Conservation (phyloP, 1,140 invertebrate species). For the Cotesia typhae region DNA sequence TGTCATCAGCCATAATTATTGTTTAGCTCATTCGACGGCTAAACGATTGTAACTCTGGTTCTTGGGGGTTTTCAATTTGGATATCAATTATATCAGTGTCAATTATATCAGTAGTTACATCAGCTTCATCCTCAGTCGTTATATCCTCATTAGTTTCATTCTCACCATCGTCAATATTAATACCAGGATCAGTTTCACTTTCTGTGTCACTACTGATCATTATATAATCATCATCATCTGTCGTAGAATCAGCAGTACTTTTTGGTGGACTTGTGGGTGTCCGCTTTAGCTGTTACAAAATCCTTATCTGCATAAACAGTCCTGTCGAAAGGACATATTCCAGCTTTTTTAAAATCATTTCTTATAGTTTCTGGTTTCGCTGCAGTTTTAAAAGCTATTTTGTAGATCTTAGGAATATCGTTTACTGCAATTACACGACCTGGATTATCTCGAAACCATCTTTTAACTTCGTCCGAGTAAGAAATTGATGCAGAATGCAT, state of each 20-base stretch:
- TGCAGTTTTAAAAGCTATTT: background rate
- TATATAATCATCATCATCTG: background rate
- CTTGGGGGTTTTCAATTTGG: no score
- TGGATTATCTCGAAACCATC: background rate
- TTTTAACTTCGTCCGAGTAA: no score
- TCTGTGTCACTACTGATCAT: background rate
- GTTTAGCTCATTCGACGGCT: no score
- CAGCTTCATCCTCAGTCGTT: no score
- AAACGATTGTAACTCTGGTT: no score
- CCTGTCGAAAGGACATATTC: background rate
- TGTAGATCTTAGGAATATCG: background rate
- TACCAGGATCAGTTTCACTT: background rate
- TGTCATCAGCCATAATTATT: no score
- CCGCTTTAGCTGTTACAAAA: constrained; percentile 7
- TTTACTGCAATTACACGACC: background rate
- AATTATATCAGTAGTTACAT: no score
- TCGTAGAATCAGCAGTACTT: background rate
- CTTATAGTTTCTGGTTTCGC: constrained; percentile 1
- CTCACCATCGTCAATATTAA: no score
- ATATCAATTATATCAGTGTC: no score
- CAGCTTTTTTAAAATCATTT: background rate
- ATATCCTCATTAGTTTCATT: no score
- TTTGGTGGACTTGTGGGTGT: background rate
- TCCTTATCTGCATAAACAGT: background rate
- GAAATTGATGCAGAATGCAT: constrained; percentile 48